Conservation (phyloP, 2,797 vertebrate species). For the Parauchenoglanis punctatus region DNA sequence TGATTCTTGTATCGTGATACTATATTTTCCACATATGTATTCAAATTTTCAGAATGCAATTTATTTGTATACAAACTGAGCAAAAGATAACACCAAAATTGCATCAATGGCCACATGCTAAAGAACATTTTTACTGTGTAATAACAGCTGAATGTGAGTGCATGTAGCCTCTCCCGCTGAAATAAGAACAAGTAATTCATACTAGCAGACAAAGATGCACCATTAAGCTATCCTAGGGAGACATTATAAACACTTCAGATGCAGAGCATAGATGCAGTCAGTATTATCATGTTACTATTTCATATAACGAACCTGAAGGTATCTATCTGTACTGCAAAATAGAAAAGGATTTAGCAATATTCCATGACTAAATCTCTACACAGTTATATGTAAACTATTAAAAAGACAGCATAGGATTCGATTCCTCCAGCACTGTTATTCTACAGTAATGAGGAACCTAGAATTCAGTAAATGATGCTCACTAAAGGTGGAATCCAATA, state of each 20-base stretch:
- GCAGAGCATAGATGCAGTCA: not conserved
- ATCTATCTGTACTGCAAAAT: not conserved
- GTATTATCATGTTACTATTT: not conserved
- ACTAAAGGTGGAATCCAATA: constrained; percentile 65
- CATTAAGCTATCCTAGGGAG: not conserved
- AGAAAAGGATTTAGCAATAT: not conserved
- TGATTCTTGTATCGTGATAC: not conserved
- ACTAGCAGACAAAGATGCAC: not conserved
- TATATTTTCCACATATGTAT: not conserved
- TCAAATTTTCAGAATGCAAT: not conserved
- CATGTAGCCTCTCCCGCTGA: not conserved
- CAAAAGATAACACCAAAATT: not conserved
- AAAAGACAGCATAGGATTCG: not conserved
- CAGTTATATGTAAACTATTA: constrained; percentile 5
- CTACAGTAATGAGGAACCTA: constrained; percentile 2
- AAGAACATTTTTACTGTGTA: not conserved
- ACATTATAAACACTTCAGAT: not conserved
- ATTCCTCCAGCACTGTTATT: constrained; percentile 25
- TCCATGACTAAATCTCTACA: constrained; percentile 11
- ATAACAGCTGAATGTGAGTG: not conserved
- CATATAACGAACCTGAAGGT: not conserved
- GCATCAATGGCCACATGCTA: not conserved
- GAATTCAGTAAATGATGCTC: constrained; percentile 66
- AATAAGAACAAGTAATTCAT: not conserved
- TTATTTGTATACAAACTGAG: not conserved